Evolutionary conservation across 1,140 invertebrate genomes (phyloP).

Genomic region (Orchesella cincta): DNA sequence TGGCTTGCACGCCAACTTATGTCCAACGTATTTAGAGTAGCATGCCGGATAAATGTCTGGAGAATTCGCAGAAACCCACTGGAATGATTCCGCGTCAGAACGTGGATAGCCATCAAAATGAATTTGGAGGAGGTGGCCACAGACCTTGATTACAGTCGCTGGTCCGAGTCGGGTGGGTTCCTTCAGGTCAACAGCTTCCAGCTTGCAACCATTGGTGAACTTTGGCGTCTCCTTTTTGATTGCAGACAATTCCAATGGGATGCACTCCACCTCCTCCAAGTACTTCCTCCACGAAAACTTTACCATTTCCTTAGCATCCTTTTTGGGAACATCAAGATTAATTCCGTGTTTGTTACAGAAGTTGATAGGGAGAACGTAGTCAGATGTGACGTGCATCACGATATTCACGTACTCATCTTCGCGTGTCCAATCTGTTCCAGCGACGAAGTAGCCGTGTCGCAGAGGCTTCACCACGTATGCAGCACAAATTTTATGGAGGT

Average conservation of each 20-base stretch:
- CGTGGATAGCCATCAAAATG: slow-evolving; percentile 41
- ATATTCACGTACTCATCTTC: background rate
- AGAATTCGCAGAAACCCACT: slow-evolving; percentile 40
- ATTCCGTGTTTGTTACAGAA: background rate
- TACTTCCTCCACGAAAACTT: background rate
- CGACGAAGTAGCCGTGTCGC: slow-evolving; percentile 1
- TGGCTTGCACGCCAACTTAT: background rate
- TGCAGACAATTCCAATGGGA: background rate
- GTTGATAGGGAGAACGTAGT: background rate
- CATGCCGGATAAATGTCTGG: slow-evolving; percentile 43
- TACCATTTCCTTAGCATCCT: background rate
- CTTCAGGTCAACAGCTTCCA: slow-evolving; percentile 36
- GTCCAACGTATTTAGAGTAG: slow-evolving; percentile 29
- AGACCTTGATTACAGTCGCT: slow-evolving; percentile 31
- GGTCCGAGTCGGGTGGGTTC: slow-evolving; percentile 33
- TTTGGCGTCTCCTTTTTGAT: background rate
- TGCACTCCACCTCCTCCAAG: background rate
- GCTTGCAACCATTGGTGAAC: slow-evolving; percentile 21
- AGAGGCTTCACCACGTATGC: background rate
- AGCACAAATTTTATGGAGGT: background rate
- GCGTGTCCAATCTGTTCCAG: slow-evolving; percentile 8
- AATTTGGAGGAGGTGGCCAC: slow-evolving; percentile 28
- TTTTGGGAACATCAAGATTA: background rate
- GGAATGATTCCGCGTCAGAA: background rate
- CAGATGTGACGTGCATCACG: background rate